A percentile compares a stretch with the other conserved stretches of the same genome.
phyloP scores from a whole-genome alignment of 2,888 invertebrate species.

The Parnassius apollo region DNA sequence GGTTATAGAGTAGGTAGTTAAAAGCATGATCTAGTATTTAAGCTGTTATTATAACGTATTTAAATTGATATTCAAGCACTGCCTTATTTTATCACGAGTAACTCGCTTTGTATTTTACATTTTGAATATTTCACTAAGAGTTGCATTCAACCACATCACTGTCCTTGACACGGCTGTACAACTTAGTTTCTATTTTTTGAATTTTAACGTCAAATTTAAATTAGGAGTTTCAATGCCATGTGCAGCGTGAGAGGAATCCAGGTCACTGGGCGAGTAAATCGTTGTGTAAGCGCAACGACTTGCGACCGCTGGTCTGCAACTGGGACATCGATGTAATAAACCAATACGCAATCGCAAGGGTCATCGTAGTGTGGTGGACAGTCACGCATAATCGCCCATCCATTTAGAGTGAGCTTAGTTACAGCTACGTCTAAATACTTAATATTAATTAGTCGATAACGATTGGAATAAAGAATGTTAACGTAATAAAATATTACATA shows the following conservation, averaged over 20 bases:
- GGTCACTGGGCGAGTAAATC: conserved; percentile 40
- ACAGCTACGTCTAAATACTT: no score
- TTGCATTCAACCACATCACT: conserved; percentile 29
- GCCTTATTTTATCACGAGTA: no score
- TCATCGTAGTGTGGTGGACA: conserved; percentile 6
- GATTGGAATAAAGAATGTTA: no score
- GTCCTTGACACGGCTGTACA: conserved; percentile 56
- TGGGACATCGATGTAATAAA: conserved; percentile 59
- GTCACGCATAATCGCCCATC: conserved; percentile 10
- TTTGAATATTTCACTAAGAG: no score
- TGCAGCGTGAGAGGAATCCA: conserved; percentile 42
- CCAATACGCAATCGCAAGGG: conserved; percentile 28
- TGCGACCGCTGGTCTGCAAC: conserved; percentile 37
- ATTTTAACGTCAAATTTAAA: conserved; percentile 46
- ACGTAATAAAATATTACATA: no score
- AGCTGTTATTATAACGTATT: no score
- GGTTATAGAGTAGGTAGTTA: no score
- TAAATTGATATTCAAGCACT: no score
- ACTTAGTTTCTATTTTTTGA: conserved; percentile 52
- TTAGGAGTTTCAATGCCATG: conserved; percentile 57
- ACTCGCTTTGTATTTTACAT: no score
- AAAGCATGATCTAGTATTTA: no score
- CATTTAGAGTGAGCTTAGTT: conserved; percentile 5
- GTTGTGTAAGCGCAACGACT: conserved; percentile 29
- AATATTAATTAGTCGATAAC: no score